phyloP scores from a whole-genome alignment of 2,113 vertebrate genomes.

The Conger conger region DNA sequence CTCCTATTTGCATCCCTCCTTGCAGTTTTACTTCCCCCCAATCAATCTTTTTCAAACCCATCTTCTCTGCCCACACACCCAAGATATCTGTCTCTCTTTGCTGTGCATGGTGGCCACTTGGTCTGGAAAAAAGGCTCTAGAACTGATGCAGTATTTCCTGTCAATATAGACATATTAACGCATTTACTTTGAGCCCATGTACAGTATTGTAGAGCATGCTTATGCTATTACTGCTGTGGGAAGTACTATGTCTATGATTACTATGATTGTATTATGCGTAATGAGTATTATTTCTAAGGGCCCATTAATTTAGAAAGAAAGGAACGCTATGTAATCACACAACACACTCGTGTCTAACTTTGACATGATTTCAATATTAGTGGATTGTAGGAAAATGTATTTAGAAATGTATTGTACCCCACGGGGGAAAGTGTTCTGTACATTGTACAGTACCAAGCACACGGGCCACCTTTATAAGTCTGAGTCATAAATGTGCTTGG shows the following conservation, averaged over 20 bases:
- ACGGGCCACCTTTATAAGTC: not conserved
- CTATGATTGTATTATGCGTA: not conserved
- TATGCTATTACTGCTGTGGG: not conserved
- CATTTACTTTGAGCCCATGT: not conserved
- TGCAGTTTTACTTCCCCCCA: constrained; percentile 3
- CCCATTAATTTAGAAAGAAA: too few species aligned
- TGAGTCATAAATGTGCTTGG: not conserved
- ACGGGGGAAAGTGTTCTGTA: too few species aligned
- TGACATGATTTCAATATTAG: too few species aligned
- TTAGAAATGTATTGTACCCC: too few species aligned
- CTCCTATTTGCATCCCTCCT: not conserved
- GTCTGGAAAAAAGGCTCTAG: too few species aligned
- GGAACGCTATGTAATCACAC: too few species aligned
- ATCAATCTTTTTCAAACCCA: not conserved
- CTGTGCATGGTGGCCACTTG: not conserved
- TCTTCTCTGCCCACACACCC: not conserved
- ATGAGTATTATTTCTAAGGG: not conserved
- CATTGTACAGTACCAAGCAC: not conserved
- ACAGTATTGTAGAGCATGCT: not conserved
- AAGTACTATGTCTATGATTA: not conserved
- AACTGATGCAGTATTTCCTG: too few species aligned
- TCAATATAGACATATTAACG: too few species aligned
- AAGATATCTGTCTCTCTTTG: not conserved
- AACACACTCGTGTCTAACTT: too few species aligned
- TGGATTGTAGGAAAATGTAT: too few species aligned